Base-by-base conservation (phyloP, 2,888 invertebrate species). In the Abscondita cerata region DNA sequence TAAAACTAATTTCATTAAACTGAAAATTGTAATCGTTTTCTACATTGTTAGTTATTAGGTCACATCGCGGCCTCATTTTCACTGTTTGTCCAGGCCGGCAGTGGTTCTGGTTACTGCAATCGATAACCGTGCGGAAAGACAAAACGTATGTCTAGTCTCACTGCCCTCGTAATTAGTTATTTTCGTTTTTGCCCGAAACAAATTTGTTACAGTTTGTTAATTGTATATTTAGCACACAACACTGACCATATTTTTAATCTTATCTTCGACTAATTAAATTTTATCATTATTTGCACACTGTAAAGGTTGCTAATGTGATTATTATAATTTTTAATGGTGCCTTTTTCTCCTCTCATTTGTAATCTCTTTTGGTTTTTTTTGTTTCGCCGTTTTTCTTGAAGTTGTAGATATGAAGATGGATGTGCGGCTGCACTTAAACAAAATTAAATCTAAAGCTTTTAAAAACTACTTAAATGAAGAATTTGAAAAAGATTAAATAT, bases 21-120 rank as follows among this genome's bases (percentile, higher is more conserved):
- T 25, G 25, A 25, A 25, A 25, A 25, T 25, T 25, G 25, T 25
- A 25, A 6, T 25, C 25, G 25, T 25, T 25, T 25, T 25, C 25
- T 25, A 25, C 25, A 6, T 6, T 25, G 25, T 25, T n/a, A n/a
- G n/a, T 71, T 73, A 71, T 69, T 72, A 68, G 72, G 72, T 73
- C 72, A 73, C 59, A 59, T 65, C 53, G 36, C 70, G 73, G 66
- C 73, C 72, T 62, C 71, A 71, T 73, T 73, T 73, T 73, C 73
- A 70, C 72, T 70, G 55, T 31, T 52, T 40, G 59, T 59, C 62
- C 64, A 61, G 59, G 57, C 56, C 38, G 48, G 58, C 63, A 54
- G 56, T 51, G 60, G 55, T 18, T 59, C 50, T 52, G 40, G 36
- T 48, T 25, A 48, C 66, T 38, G 51, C 52, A 62, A 54, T 62